Conservation (phyloP, 2,113 vertebrate species). For the Nothocercus nigrocapillus region DNA sequence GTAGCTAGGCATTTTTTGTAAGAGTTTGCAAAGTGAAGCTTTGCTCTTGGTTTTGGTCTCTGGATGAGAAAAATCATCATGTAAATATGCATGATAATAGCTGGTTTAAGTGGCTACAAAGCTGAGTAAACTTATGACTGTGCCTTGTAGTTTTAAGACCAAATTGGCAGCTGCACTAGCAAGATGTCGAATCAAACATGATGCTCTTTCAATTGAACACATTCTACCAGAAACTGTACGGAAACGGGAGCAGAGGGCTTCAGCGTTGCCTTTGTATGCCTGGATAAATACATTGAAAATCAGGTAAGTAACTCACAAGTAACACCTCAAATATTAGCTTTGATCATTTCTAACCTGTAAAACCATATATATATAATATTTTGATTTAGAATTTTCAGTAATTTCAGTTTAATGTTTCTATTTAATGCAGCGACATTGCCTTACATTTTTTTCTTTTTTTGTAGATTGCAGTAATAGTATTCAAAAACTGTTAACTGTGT, state of each 20-base stretch:
- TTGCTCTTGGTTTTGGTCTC: not conserved
- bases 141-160: constrained; percentile 82
- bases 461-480: not conserved
- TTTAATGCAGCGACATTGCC: not conserved
- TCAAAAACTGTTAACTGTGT: not conserved
- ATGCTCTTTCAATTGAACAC: constrained; percentile 82
- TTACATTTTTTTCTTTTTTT: not conserved
- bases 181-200: constrained; percentile 87
- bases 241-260: constrained; percentile 81
- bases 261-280: constrained; percentile 82
- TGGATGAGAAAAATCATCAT: not conserved
- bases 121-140: not conserved
- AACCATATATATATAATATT: not conserved
- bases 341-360: not conserved
- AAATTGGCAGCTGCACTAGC: constrained; percentile 90
- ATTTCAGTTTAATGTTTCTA: not conserved
- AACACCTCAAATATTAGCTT: not conserved
- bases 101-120: not conserved
- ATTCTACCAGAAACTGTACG: constrained; percentile 84
- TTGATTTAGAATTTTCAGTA: not conserved
- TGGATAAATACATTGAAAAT: constrained; percentile 89
- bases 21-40: not conserved
- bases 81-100: not conserved
- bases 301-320: constrained; percentile 77
- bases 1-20: not conserved